A percentile compares a stretch with the other conserved stretches of the same genome.
Conservation (phyloP, 2,113 vertebrate species). For the Mola mola region DNA sequence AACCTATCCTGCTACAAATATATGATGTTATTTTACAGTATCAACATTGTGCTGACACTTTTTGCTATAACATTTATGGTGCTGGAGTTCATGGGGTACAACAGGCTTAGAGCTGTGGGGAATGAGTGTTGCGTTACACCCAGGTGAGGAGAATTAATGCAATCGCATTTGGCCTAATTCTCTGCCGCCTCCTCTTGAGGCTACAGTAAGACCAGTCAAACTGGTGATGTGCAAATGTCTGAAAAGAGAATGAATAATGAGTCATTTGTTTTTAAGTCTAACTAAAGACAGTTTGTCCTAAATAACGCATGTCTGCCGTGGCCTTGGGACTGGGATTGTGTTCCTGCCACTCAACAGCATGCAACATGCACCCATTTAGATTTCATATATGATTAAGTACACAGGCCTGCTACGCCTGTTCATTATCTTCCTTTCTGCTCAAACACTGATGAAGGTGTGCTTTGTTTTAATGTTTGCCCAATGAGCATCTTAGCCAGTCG, state of each 20-base stretch:
- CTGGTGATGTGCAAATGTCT: slow-evolving; percentile 7
- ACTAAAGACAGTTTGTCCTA: neutral
- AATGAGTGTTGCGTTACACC: slow-evolving; percentile 12
- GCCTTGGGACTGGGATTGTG: neutral
- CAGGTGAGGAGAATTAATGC: slow-evolving; percentile 19
- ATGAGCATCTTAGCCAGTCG: neutral
- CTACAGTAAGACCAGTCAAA: slow-evolving; percentile 3
- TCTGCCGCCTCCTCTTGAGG: neutral
- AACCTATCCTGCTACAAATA: too few relatives aligned
- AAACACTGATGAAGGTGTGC: slow-evolving; percentile 9
- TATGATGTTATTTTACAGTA: neutral
- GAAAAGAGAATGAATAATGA: neutral
- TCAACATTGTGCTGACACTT: neutral
- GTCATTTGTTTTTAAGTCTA: neutral
- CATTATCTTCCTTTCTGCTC: slow-evolving; percentile 6
- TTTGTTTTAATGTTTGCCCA: slow-evolving; percentile 15
- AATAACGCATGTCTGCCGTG: slow-evolving; percentile 2
- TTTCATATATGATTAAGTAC: slow-evolving; percentile 10
- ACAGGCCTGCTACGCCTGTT: neutral
- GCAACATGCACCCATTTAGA: neutral
- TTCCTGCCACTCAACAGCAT: neutral
- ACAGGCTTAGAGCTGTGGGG: slow-evolving; percentile 11
- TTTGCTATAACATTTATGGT: neutral
- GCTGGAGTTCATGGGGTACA: slow-evolving; percentile 1
- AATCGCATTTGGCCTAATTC: slow-evolving; percentile 32